phyloP scores from a whole-genome alignment of 2,888 invertebrate genomes.

The Apoderus coryli region DNA sequence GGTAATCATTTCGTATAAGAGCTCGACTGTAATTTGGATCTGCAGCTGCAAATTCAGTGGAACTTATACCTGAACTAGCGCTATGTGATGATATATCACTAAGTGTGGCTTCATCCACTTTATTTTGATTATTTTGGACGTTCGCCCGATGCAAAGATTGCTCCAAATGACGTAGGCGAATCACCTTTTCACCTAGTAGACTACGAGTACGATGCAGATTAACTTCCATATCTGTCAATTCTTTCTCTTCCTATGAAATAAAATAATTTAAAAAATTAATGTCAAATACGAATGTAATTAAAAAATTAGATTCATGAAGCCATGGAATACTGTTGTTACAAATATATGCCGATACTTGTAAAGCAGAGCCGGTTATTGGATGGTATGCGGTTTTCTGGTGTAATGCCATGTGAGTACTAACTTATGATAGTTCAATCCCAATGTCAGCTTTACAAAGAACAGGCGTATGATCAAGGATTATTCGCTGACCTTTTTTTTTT shows the following conservation, averaged over 20 bases:
- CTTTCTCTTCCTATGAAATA: slow-evolving; percentile 56
- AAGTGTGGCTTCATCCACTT: slow-evolving; percentile 43
- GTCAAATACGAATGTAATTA: too few relatives aligned
- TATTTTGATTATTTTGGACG: slow-evolving; percentile 26
- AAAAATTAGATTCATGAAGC: too few relatives aligned
- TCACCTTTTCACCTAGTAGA: slow-evolving; percentile 68
- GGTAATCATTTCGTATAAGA: slow-evolving; percentile 31
- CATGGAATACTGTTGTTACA: too few relatives aligned
- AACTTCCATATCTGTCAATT: slow-evolving; percentile 71
- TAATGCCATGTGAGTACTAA: too few relatives aligned
- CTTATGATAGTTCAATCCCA: too few relatives aligned
- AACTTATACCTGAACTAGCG: slow-evolving; percentile 48
- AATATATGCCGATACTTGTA: too few relatives aligned
- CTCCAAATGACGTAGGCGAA: slow-evolving; percentile 63
- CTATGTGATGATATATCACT: slow-evolving; percentile 50
- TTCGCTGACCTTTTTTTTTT: too few relatives aligned
- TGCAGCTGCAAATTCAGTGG: slow-evolving; percentile 49
- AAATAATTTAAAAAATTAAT: too few relatives aligned
- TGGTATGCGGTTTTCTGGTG: too few relatives aligned
- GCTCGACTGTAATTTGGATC: slow-evolving; percentile 24
- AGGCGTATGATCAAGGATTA: too few relatives aligned
- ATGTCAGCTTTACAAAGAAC: too few relatives aligned
- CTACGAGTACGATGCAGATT: slow-evolving; percentile 68
- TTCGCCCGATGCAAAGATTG: slow-evolving; percentile 56
- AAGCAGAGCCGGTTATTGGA: too few relatives aligned